Evolutionary conservation across 2,797 vertebrate genomes (phyloP), one percentile per base, ranked within the genome.

Genomic region (Halcyon leucocephala): DNA sequence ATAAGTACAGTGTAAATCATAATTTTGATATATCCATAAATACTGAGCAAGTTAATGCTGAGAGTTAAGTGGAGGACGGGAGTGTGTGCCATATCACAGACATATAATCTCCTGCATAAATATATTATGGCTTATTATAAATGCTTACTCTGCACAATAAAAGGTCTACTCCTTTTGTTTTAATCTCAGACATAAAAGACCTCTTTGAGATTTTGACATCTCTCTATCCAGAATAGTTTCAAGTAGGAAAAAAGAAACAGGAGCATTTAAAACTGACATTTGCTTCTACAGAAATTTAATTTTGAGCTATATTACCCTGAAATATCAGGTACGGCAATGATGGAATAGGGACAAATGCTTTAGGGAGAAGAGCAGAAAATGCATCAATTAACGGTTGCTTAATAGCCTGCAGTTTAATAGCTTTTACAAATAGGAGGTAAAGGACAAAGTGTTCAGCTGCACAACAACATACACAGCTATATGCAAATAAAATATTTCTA

Each of bases 1-100:
- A 42, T 95, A 93, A 96, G 86, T 93, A 85, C 82, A 87, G 37
- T n/a, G 92, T 87, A 95, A 94, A 95, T 90, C 54, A 89, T 69
- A 31, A 76, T 51, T 84, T 33, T 78, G 73, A 90, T 81, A 67
- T 44, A 95, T 64, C 87, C 89, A 96, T 94, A 93, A 97, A 95
- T 96, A 91, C 79, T 78, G 92, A 95, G 78, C 49, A 84, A 96
- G 87, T 96, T 95, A 95, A 87, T 83, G 61, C 29, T 0, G 35
- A 65, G 80, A 87, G 84, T 72, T 96, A 94, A 95, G 57, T 71
- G 87, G 54, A 79, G 9, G 54, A 94, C 94, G 60, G 46, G 57
- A 89, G 39, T 29, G 39, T 57, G 64, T 3, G 19, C 82, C 84
- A 64, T 88, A 82, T 54, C 86, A 80, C 0, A 77, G 83, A 67